Conservation (phyloP, 2,797 vertebrate species). For the Pitangus sulphuratus region DNA sequence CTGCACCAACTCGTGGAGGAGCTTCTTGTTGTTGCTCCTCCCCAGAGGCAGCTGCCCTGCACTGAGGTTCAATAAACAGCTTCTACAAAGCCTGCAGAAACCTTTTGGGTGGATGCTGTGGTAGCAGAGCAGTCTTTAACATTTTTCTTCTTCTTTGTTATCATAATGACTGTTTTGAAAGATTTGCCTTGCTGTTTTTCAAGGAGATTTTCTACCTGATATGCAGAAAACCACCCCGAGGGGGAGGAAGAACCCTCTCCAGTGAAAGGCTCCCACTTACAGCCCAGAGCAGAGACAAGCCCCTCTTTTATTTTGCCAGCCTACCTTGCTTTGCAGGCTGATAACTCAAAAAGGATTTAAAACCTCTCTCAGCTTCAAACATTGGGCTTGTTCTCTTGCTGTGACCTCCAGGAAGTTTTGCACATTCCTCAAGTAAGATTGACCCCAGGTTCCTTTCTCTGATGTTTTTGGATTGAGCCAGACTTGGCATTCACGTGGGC, state of each 20-base stretch:
- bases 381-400: background rate
- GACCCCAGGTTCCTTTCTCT: constrained; percentile 58
- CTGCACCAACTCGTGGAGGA: background rate
- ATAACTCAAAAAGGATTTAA: constrained; percentile 26
- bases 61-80: background rate
- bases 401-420: constrained; percentile 49
- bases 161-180: constrained; percentile 47
- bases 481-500: constrained; percentile 9
- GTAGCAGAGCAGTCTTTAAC: background rate
- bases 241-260: constrained; percentile 43
- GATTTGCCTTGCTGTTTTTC: constrained; percentile 42
- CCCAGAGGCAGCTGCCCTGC: background rate
- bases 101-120: background rate
- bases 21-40: background rate
- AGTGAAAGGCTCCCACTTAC: constrained; percentile 42
- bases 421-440: constrained; percentile 44
- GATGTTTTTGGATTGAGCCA: constrained; percentile 51
- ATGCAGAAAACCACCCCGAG: constrained; percentile 34
- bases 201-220: constrained; percentile 61
- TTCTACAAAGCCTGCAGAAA: background rate
- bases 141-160: constrained; percentile 15
- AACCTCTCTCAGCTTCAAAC: background rate
- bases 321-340: constrained; percentile 35
- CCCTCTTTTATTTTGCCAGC: constrained; percentile 6
- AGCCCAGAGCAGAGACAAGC: constrained; percentile 23